Base-by-base conservation (phyloP, 2,888 invertebrate species). In the Xestoiulus laeticollis region DNA sequence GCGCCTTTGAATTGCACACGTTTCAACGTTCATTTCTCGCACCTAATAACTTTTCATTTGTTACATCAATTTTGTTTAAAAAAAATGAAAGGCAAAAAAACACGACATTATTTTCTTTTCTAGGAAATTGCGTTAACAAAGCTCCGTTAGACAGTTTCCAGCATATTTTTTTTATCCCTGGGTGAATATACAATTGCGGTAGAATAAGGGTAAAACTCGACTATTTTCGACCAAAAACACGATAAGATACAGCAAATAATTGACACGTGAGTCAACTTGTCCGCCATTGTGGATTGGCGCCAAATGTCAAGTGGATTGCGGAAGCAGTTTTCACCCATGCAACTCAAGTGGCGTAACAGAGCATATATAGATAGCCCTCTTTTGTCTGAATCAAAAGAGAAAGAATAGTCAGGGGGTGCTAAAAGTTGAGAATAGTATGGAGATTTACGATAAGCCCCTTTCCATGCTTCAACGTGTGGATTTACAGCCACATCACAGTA, bases 291-390 rank as follows among this genome's bases (percentile, higher is more conserved):
- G 68, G 68, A 68, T 6, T 68, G 68, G 68, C 68, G 68, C 68
- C 68, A 68, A 68, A 68, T 26, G 68, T 68, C 68, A 68, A 68
- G 68, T 68, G 68, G 68, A 68, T 68, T 68, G 68, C 68, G 68
- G 68, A 68, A 68, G 68, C 68, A 68, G 68, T 68, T 68, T 19
- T n/a, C 68, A 68, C 10, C 68, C 68, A 38, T 38, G 38, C 3
- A n/a, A 22, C 68, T 68, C 68, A 68, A 68, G 68, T 68, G 68
- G 68, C 68, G 68, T 22, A 26, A 68, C 53, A 5, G 53, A 16
- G 53, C 6, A 1, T 19, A 19, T n/a, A n/a, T n/a, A 38, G 38
- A 53, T 53, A 68, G 6, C 26, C 26, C 68, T 26, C 26, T 26
- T 59, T 68, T 68, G 68, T 68, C 68, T 68, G 68, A 22, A 68